Base-by-base conservation (phyloP, 2,797 vertebrate species). In the Streptopelia turtur region DNA sequence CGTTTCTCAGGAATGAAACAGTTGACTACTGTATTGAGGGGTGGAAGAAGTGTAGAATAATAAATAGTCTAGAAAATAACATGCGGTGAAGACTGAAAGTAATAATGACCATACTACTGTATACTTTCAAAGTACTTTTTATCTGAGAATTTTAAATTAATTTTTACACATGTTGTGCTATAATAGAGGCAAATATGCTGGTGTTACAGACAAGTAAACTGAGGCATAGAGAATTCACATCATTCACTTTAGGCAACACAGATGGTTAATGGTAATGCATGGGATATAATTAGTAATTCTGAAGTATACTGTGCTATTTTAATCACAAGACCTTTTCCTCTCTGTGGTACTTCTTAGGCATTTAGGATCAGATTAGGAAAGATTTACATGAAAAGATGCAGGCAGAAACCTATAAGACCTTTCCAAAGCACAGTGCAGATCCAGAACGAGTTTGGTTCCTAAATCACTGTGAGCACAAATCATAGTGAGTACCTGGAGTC, bases 271-370 rank as follows among this genome's bases (percentile, higher is more conserved):
- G 76, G 70, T 49, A 93, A 93, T 83, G 15, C 11, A 60, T 49
- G 77, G 72, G 90, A 91, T 74, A 92, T 60, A 91, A 82, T 94
- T 89, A 89, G 37, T 61, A 90, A 72, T 94, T 89, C 65, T 59
- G 78, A 80, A 81, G 61, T 93, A 65, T 49, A 61, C 28, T 43
- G 22, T 55, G 53, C 43, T 90, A 59, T 94, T 96, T 95, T 85
- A 90, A 94, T 92, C 74, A 83, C 52, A 77, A 63, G 57, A 89
- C 30, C 20, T 59, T 89, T 72, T 87, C 81, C 64, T 61, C 33
- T 92, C 64, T 72, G 31, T 31, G 1, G 4, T 65, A 80, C 12
- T 75, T 74, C 41, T 80, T 50, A 82, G 11, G 13, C 22, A 25
- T 79, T 83, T 53, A 83, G 74, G 64, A 60, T 16, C 37, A 81